These are phyloP conservation scores for Slavum lentiscoides DNA, from an alignment of 2,888 invertebrate genomes.

Conservation along the genomic window DNA sequence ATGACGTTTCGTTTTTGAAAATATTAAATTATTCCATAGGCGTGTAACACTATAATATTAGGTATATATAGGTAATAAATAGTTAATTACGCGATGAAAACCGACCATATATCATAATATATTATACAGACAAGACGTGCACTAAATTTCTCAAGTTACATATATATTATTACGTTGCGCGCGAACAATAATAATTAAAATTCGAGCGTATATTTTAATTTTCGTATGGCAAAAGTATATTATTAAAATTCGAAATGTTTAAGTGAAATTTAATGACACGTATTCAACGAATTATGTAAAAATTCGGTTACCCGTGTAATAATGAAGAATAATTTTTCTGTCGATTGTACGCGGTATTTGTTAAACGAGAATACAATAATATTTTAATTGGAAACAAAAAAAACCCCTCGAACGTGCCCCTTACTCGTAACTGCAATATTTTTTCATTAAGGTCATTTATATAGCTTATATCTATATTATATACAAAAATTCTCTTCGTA, in stretches of 20 bases:
- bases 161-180: too few relatives aligned
- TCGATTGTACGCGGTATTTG: neutral
- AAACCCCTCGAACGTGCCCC: slow-evolving; percentile 8
- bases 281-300: neutral
- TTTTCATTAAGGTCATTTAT: slow-evolving; percentile 28
- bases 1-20: neutral
- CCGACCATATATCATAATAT: too few relatives aligned
- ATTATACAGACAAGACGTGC: too few relatives aligned
- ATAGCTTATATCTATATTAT: too few relatives aligned
- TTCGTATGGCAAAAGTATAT: too few relatives aligned
- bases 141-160: too few relatives aligned
- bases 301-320: neutral
- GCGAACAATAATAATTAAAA: too few relatives aligned
- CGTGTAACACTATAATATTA: neutral
- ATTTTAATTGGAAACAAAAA: slow-evolving; percentile 1
- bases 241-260: neutral
- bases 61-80: too few relatives aligned
- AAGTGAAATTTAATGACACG: neutral
- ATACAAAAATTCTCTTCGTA: too few relatives aligned
- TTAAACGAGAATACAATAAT: neutral
- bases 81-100: too few relatives aligned
- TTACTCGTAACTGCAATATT: neutral
- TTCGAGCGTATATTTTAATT: too few relatives aligned
- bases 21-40: neutral
- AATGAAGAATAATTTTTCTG: neutral